These are phyloP conservation scores for Apocrypta bakeri DNA, from an alignment of 1,140 invertebrate genomes.

Conservation along the genomic window DNA sequence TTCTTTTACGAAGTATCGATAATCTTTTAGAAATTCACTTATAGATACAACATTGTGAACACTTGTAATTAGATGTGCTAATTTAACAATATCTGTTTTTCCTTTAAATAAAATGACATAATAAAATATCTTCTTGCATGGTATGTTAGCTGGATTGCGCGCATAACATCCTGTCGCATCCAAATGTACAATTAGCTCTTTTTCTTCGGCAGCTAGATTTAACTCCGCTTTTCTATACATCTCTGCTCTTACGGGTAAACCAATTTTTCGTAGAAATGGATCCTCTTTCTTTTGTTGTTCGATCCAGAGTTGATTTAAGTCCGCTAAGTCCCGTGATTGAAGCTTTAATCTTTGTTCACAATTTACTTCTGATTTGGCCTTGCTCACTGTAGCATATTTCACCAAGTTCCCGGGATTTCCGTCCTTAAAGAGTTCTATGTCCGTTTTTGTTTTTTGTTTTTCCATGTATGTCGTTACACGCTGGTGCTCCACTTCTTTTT, in stretches of 20 bases:
- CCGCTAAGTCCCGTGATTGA: too few relatives aligned
- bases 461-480: neutral
- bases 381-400: neutral
- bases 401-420: neutral
- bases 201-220: neutral
- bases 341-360: too few relatives aligned
- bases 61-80: constrained; percentile 25
- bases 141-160: neutral
- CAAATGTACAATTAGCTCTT: neutral
- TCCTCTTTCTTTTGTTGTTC: too few relatives aligned
- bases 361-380: constrained; percentile 27
- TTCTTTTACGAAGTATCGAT: constrained; percentile 11
- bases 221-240: constrained; percentile 27
- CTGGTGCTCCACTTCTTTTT: constrained; percentile 10
- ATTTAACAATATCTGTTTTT: neutral
- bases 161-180: neutral
- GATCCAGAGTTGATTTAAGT: too few relatives aligned
- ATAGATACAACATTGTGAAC: constrained; percentile 20
- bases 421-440: constrained; percentile 28
- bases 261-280: neutral
- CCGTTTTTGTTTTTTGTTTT: neutral
- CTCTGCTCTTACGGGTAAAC: neutral
- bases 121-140: constrained; percentile 24
- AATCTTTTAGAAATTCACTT: constrained; percentile 1
- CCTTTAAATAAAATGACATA: constrained; percentile 10